Evolutionary conservation across 2,888 invertebrate species (phyloP).

Genomic region (Torymus aiolomorphi): DNA sequence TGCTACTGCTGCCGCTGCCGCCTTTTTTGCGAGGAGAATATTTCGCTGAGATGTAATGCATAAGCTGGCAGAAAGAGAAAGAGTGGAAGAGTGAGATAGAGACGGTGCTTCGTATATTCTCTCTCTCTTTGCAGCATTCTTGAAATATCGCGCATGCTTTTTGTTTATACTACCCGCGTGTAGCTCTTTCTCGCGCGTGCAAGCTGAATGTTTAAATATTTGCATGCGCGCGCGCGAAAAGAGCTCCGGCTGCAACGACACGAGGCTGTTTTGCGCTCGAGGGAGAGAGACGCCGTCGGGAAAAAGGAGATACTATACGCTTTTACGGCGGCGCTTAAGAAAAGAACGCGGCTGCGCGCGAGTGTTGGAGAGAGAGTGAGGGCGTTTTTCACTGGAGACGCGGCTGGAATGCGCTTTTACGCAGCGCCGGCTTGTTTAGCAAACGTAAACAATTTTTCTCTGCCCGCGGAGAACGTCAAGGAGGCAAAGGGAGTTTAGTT

Average conservation of each 20-base stretch:
- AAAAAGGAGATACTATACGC: conserved; percentile 13
- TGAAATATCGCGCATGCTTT: conserved; percentile 22
- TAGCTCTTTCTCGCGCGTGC: too few species aligned
- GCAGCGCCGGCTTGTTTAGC: conserved; percentile 28
- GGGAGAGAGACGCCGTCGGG: background rate
- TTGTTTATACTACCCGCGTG: conserved; percentile 2
- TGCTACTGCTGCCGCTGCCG: conserved; percentile 57
- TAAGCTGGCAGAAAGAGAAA: background rate
- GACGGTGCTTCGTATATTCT: too few species aligned
- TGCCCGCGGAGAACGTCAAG: background rate
- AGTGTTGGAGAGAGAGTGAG: too few species aligned
- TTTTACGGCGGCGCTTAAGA: conserved; percentile 27
- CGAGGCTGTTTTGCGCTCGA: too few species aligned
- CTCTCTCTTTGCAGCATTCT: background rate
- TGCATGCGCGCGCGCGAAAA: background rate
- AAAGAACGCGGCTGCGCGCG: background rate
- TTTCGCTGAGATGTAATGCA: conserved; percentile 23
- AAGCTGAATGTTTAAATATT: conserved; percentile 43
- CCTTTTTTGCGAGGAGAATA: conserved; percentile 59
- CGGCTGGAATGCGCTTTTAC: conserved; percentile 29
- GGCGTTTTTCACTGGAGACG: background rate
- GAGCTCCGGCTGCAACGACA: too few species aligned
- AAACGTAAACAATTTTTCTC: conserved; percentile 38
- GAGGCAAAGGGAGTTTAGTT: conserved; percentile 2
- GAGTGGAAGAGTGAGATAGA: background rate